Evolutionary conservation across 2,888 invertebrate species (phyloP).

Genomic region (Endotricha flammealis): DNA sequence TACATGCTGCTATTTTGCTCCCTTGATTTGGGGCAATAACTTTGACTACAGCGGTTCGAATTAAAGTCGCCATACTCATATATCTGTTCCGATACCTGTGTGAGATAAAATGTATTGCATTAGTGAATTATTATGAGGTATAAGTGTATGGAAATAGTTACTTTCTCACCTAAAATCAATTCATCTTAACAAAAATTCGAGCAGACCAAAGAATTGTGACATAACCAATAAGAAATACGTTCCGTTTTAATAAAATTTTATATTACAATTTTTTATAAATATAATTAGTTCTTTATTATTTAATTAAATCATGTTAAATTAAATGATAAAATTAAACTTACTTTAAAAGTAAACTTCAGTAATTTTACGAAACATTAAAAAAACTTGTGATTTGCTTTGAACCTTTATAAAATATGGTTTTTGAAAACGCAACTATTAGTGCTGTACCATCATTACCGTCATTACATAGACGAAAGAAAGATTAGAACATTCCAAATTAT

Average conservation of each 20-base stretch:
- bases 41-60: constrained; percentile 57
- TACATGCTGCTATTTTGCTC: constrained; percentile 60
- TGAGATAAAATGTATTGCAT: constrained; percentile 8
- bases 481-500: too few species aligned
- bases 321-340: too few species aligned
- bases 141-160: neutral
- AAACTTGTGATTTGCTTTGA: too few species aligned
- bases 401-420: too few species aligned
- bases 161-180: constrained; percentile 51
- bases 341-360: too few species aligned
- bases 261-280: constrained; percentile 25
- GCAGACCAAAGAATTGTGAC: constrained; percentile 45
- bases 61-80: constrained; percentile 56
- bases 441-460: too few species aligned
- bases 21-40: constrained; percentile 49
- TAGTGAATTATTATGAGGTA: neutral
- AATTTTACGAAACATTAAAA: too few species aligned
- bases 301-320: too few species aligned
- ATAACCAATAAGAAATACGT: constrained; percentile 60
- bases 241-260: constrained; percentile 50
- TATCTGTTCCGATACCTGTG: constrained; percentile 34
- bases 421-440: too few species aligned
- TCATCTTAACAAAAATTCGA: constrained; percentile 50
- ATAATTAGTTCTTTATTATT: constrained; percentile 17
- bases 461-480: too few species aligned